Conservation (phyloP, 2,888 invertebrate species). For the Brachycybe producta region DNA sequence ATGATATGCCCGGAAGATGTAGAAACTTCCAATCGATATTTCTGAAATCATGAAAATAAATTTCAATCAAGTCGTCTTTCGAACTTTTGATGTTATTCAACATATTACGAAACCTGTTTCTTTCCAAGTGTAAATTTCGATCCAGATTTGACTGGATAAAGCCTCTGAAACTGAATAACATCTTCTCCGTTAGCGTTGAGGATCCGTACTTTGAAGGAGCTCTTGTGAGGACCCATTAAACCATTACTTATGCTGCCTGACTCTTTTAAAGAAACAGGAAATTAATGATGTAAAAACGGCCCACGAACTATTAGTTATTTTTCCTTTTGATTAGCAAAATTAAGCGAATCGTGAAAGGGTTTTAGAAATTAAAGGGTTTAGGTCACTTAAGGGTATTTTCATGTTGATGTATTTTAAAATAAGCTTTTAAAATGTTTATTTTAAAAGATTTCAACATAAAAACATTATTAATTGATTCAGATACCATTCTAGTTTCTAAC, state of each 20-base stretch:
- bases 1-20: constrained; percentile 15
- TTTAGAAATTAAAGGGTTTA: too few species aligned
- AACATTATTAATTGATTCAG: too few species aligned
- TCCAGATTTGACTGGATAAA: constrained; percentile 14
- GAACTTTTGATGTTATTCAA: neutral
- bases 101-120: constrained; percentile 2
- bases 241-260: constrained; percentile 9
- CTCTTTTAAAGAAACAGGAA: neutral
- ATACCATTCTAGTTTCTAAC: too few species aligned
- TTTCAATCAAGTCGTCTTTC: neutral
- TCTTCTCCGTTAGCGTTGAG: constrained; percentile 13
- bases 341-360: too few species aligned
- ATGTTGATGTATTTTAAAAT: too few species aligned
- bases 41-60: neutral
- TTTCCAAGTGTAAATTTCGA: constrained; percentile 5
- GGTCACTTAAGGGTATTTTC: too few species aligned
- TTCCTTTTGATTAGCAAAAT: too few species aligned
- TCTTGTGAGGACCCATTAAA: constrained; percentile 12
- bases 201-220: constrained; percentile 15
- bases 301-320: too few species aligned
- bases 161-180: constrained; percentile 12
- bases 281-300: neutral
- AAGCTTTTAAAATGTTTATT: too few species aligned
- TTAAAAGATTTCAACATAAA: too few species aligned
- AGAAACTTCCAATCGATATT: constrained; percentile 16